Percentiles rank a stretch among this genome's conserved stretches.
These are phyloP conservation scores for Gymnosoma rotundatum DNA, from an alignment of 2,888 invertebrate species.

Conservation along the genomic window DNA sequence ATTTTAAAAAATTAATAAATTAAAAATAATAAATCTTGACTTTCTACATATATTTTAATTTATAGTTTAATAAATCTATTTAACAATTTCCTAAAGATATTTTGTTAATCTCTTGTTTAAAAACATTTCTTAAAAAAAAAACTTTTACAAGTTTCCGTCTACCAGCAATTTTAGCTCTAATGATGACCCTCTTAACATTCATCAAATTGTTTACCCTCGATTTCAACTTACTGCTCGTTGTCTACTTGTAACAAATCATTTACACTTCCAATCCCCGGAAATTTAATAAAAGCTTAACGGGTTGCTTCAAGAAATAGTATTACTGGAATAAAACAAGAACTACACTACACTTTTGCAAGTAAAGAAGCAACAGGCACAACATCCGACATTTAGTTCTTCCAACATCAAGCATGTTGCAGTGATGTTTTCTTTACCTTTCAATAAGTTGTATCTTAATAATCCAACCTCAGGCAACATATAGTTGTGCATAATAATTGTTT, in stretches of 20 bases:
- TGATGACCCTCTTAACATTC: no score
- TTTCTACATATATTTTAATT: no score
- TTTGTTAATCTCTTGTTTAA: no score
- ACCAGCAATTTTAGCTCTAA: no score
- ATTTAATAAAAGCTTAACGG: conserved; percentile 41
- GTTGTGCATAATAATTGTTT: not conserved
- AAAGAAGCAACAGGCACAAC: conserved; percentile 46
- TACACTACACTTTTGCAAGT: not conserved
- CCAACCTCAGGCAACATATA: not conserved
- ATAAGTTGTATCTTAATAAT: conserved; percentile 1
- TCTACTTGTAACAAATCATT: conserved; percentile 35
- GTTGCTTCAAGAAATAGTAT: conserved; percentile 8
- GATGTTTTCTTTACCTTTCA: not conserved
- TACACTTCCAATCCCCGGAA: conserved; percentile 61
- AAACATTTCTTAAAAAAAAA: no score
- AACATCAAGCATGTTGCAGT: conserved; percentile 42
- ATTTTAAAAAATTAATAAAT: no score
- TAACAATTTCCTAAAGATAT: no score
- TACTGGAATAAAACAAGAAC: not conserved
- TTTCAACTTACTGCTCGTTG: not conserved
- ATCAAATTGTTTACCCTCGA: not conserved
- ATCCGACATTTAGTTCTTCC: conserved; percentile 6
- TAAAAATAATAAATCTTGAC: no score
- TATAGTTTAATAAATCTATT: no score
- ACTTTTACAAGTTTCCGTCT: no score